These are phyloP conservation scores for Ostrea edulis DNA, from an alignment of 1,140 invertebrate species.

Conservation along the genomic window DNA sequence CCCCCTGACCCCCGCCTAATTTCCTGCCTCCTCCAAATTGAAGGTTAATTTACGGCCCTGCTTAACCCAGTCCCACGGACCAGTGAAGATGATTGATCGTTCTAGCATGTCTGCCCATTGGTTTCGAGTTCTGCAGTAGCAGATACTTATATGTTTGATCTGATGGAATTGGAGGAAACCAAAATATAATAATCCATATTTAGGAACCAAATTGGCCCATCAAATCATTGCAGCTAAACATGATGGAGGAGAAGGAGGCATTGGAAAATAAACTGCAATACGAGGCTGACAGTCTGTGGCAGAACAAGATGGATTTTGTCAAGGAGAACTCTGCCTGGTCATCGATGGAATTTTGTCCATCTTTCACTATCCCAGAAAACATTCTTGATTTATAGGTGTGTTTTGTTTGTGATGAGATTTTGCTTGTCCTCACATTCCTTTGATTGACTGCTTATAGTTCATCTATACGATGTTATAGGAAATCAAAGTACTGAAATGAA, in stretches of 20 bases:
- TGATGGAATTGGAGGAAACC: background rate
- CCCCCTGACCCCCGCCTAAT: no score
- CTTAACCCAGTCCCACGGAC: background rate
- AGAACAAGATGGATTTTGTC: background rate
- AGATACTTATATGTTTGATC: conserved; percentile 1
- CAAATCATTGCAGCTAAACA: background rate
- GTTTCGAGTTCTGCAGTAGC: background rate
- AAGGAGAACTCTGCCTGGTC: background rate
- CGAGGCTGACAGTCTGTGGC: background rate
- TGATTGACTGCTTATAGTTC: no score
- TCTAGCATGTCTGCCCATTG: background rate
- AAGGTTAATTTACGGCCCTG: no score
- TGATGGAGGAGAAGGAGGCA: background rate
- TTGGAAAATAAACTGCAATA: background rate
- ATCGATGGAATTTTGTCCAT: background rate
- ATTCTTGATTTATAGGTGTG: no score
- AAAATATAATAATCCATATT: background rate
- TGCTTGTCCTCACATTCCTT: no score
- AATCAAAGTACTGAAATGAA: no score
- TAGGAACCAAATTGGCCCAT: background rate
- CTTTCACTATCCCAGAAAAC: background rate
- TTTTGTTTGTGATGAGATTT: no score
- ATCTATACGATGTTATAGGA: no score
- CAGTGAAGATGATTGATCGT: background rate
- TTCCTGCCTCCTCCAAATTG: no score